phyloP scores from a whole-genome alignment of 2,113 vertebrate species.

The Podocnemis expansa region DNA sequence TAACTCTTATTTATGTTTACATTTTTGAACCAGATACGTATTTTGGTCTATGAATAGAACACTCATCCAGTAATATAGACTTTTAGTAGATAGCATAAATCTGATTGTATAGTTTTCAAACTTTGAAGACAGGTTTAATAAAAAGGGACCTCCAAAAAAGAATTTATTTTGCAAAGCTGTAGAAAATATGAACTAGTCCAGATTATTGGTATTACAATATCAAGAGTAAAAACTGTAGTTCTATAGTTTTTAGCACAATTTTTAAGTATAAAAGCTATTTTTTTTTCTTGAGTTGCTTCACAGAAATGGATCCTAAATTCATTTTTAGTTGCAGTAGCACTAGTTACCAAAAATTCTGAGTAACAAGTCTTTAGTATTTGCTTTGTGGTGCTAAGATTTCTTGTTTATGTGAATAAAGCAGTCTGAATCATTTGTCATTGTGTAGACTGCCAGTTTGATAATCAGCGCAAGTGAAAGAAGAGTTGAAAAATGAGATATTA shows the following conservation, averaged over 20 bases:
- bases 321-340: background rate
- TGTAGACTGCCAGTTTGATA: background rate
- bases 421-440: background rate
- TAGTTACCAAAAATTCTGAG: conserved; percentile 28
- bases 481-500: background rate
- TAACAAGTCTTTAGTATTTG: background rate
- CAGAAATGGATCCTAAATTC: background rate
- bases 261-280: background rate
- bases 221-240: background rate
- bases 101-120: background rate
- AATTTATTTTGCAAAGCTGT: accelerated
- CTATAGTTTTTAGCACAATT: background rate
- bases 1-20: background rate
- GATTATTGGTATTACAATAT: background rate
- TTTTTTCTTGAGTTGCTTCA: background rate
- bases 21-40: background rate
- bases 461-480: background rate
- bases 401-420: background rate
- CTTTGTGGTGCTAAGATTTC: background rate
- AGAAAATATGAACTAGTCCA: background rate
- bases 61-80: background rate
- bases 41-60: background rate
- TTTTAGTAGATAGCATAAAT: background rate
- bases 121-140: background rate
- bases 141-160: background rate